Base-by-base conservation (phyloP, 1,140 invertebrate genomes). In the Drosophila melanogaster region DNA sequence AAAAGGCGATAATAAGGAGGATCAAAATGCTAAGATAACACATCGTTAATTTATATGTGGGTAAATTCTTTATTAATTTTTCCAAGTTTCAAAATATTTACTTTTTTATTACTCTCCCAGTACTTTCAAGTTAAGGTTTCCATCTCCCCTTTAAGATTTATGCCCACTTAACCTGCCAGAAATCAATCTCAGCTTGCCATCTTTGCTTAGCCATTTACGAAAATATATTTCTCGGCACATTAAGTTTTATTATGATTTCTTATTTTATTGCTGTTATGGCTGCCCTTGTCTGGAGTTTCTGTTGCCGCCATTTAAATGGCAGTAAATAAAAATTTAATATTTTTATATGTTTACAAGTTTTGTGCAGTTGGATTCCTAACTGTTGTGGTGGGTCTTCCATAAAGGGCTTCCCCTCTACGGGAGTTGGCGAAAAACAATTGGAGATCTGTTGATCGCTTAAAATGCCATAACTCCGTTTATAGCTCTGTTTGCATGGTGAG, bases 391-490 rank as follows among this genome's bases (percentile, higher is more conserved):
- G 35, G 51, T 3, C 40, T 24, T 41, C 54, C 60, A 41, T 75
- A 75, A 56, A 50, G 51, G 59, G 57, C 46, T 61, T 3, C 10
- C 30, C 30, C 30, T 65, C 58, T 11, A 30, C 46, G 35, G 33
- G 33, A 51, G 37, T 46, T 73, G 19, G 44, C 57, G 44, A 70
- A 74, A 79, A 38, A 38, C 55, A 81, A 81, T 81, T 79, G 62
- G 26, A 67, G 67, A 71, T 81, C 78, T 74, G 83, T 57, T 75
- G 60, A 64, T 81, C 83, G 85, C 83, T 86, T 86, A 86, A 86
- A 86, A 86, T 76, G 83, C 83, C 66, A 86, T 86, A 87, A 86
- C 75, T 76, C 83, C 62, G 79, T 79, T 83, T 86, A 83, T 86
- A 72, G 83, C 67, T 56, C 35, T 15, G 30, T 2, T 37, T 37